A percentile compares a stretch with the other conserved stretches of the same genome.
Evolutionary conservation across 2,113 vertebrate genomes (phyloP).

Genomic region (Mus spicilegus): DNA sequence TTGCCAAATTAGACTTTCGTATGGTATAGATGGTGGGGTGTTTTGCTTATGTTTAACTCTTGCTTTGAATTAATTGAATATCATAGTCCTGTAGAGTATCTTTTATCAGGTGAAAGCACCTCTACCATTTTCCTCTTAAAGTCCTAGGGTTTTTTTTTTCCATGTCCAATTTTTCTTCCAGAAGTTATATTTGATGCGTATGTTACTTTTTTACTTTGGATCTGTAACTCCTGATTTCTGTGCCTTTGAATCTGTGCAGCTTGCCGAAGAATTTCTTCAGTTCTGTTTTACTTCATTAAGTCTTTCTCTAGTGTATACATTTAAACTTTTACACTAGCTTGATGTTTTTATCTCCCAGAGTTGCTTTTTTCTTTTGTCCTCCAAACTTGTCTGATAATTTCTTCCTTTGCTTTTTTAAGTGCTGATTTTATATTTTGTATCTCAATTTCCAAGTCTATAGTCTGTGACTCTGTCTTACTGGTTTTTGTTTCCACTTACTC

Average conservation of each 20-base stretch:
- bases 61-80: slow-evolving; percentile 37
- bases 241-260: slow-evolving; percentile 20
- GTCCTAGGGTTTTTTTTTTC: neutral
- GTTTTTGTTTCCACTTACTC: slow-evolving; percentile 26
- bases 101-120: slow-evolving; percentile 23
- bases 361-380: neutral
- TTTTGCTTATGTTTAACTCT: slow-evolving; percentile 45
- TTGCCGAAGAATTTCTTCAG: slow-evolving; percentile 40
- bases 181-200: slow-evolving; percentile 11
- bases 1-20: neutral
- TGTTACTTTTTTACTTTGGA: neutral
- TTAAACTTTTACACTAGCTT: slow-evolving; percentile 36
- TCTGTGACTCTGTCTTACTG: neutral
- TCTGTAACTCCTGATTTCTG: slow-evolving; percentile 27
- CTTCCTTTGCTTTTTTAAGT: slow-evolving; percentile 42
- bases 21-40: neutral
- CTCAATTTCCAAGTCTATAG: neutral
- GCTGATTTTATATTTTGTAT: slow-evolving; percentile 38
- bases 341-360: slow-evolving; percentile 49
- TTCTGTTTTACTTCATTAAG: slow-evolving; percentile 43
- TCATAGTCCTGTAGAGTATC: neutral
- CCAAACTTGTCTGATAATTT: slow-evolving; percentile 20
- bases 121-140: slow-evolving; percentile 10
- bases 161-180: slow-evolving; percentile 8
- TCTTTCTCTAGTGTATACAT: slow-evolving; percentile 23